Conservation (phyloP, 2,888 invertebrate genomes). For the Apodemia zela region DNA sequence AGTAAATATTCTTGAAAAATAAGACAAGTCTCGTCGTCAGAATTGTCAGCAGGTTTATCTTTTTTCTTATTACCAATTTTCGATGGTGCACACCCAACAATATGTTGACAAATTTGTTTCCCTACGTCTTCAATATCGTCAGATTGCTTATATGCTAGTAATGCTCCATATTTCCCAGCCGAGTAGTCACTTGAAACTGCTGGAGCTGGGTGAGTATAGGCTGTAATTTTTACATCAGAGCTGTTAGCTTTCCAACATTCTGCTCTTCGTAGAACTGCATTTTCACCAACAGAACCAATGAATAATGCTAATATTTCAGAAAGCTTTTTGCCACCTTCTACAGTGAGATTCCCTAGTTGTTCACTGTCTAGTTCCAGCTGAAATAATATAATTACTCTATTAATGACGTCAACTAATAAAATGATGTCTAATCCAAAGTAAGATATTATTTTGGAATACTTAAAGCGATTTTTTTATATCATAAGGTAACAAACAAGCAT, state of each 20-base stretch:
- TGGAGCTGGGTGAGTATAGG: conserved; percentile 90
- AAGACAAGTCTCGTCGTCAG: conserved; percentile 89
- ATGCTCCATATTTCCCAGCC: conserved; percentile 91
- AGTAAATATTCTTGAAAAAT: conserved; percentile 93
- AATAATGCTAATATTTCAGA: conserved; percentile 90
- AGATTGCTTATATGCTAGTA: conserved; percentile 85
- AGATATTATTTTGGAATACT: no score
- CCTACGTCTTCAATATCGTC: conserved; percentile 76
- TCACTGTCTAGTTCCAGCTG: conserved; percentile 84
- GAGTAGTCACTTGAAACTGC: conserved; percentile 68
- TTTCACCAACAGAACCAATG: conserved; percentile 95
- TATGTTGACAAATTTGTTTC: conserved; percentile 93
- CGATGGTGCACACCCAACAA: conserved; percentile 92
- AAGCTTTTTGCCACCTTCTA: conserved; percentile 84
- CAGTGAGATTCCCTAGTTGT: conserved; percentile 82
- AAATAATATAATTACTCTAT: conserved; percentile 24
- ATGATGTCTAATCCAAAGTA: no score
- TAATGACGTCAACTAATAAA: background rate
- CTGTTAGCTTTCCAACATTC: conserved; percentile 84
- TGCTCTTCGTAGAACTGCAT: conserved; percentile 89
- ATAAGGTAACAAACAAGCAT: no score
- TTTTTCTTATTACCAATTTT: conserved; percentile 84
- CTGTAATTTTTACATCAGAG: conserved; percentile 78
- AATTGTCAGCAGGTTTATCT: conserved; percentile 82
- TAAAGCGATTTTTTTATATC: no score